Conservation (phyloP, 1,140 invertebrate genomes). For the Eubasilissa regina region DNA sequence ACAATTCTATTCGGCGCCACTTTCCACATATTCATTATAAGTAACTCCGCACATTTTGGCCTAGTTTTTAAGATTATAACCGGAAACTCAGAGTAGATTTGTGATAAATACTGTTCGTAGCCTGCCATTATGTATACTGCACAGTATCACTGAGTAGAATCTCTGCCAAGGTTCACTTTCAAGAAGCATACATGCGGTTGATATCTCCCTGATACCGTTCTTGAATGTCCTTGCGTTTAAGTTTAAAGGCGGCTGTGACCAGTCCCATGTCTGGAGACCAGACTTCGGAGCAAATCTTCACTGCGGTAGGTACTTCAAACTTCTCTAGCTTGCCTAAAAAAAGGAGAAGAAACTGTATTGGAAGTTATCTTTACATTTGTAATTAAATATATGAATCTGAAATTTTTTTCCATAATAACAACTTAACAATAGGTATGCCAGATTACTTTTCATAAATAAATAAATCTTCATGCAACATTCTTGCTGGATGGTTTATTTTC, state of each 20-base stretch:
- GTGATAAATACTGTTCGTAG: constrained; percentile 27
- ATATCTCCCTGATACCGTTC: constrained; percentile 93
- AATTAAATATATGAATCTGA: too few species aligned
- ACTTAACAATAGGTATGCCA: too few species aligned
- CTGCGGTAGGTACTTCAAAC: constrained; percentile 93
- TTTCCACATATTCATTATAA: background rate
- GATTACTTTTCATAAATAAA: too few species aligned
- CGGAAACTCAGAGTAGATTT: constrained; percentile 19
- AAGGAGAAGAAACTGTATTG: background rate
- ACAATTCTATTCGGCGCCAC: background rate
- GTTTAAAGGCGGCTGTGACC: constrained; percentile 97
- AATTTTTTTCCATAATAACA: too few species aligned
- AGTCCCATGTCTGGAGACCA: constrained; percentile 98
- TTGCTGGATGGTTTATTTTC: too few species aligned
- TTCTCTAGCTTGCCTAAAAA: constrained; percentile 84
- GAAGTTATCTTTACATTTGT: too few species aligned
- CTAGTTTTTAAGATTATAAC: constrained; percentile 34
- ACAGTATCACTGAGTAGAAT: background rate
- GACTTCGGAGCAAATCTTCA: constrained; percentile 90
- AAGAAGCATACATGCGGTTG: constrained; percentile 93
- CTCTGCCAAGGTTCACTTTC: constrained; percentile 68
- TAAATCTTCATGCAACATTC: too few species aligned
- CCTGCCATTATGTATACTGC: background rate
- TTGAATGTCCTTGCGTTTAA: constrained; percentile 96
- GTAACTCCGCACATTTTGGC: background rate